These are phyloP conservation scores for Grus americana DNA, from an alignment of 2,113 vertebrate species.

Conservation along the genomic window DNA sequence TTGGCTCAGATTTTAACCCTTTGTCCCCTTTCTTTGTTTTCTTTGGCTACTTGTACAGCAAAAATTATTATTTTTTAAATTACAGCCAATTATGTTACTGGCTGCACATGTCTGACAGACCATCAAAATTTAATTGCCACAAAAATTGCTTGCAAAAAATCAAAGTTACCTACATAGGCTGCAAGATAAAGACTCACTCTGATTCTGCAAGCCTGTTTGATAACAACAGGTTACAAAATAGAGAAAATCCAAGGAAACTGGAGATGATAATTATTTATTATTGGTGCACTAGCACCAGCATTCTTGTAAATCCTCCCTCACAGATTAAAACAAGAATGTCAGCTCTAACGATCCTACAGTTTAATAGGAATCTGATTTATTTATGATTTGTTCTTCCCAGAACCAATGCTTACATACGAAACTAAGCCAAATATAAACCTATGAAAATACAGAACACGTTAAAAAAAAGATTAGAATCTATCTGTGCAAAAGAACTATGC, in stretches of 20 bases:
- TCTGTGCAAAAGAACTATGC: not conserved
- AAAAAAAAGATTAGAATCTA: not conserved
- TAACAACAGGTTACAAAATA: constrained; percentile 14
- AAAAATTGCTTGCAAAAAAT: constrained; percentile 45
- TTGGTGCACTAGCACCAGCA: not conserved
- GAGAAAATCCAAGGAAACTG: not conserved
- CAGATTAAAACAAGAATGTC: not conserved
- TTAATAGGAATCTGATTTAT: constrained; percentile 23
- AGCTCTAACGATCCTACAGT: not conserved
- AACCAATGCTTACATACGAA: not conserved
- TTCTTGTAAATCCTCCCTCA: not conserved
- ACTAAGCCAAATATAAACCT: not conserved
- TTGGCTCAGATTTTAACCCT: constrained; percentile 59
- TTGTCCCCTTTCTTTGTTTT: constrained; percentile 53
- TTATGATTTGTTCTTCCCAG: constrained; percentile 21
- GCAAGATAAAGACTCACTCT: not conserved
- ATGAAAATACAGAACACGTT: not conserved
- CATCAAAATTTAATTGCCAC: constrained; percentile 55
- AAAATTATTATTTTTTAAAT: constrained; percentile 58
- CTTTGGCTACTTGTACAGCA: constrained; percentile 63
- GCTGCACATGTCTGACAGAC: constrained; percentile 50
- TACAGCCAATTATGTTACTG: constrained; percentile 53
- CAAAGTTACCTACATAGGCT: not conserved
- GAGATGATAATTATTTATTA: not conserved
- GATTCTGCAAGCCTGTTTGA: constrained; percentile 16